These are phyloP conservation scores for Arrhopalites spinosus DNA, from an alignment of 2,888 invertebrate species.

Conservation along the genomic window DNA sequence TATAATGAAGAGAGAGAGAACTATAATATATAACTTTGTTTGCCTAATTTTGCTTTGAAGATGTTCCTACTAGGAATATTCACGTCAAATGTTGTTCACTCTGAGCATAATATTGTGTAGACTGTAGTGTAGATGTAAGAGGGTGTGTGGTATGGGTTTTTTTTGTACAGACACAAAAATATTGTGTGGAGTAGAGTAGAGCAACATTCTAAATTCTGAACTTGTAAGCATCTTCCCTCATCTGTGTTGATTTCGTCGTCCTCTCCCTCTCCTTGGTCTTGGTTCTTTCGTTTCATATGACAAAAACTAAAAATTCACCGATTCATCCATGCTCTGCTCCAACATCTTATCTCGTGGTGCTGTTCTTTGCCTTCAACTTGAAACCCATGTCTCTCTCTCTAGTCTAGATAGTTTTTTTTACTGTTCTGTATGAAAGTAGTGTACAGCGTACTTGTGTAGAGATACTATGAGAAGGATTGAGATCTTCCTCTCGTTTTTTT, in stretches of 20 bases:
- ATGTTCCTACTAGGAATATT: background rate
- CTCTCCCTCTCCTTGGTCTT: background rate
- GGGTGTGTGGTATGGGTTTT: background rate
- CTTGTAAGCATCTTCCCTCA: background rate
- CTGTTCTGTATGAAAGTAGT: too few species aligned
- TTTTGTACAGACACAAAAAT: background rate
- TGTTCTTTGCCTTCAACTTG: background rate
- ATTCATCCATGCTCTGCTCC: slow-evolving; percentile 27
- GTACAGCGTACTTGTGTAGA: too few species aligned
- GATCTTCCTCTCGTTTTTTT: too few species aligned
- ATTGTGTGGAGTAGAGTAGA: too few species aligned
- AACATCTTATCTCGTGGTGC: slow-evolving; percentile 22
- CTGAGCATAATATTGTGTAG: background rate
- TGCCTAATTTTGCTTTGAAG: background rate
- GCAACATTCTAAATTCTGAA: slow-evolving; percentile 2
- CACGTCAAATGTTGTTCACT: background rate
- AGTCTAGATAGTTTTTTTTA: too few species aligned
- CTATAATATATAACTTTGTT: background rate
- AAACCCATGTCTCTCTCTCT: background rate
- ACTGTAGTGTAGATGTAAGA: background rate
- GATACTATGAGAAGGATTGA: too few species aligned
- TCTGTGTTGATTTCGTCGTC: slow-evolving; percentile 1
- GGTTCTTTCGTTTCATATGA: background rate
- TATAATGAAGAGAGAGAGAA: too few species aligned
- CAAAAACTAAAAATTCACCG: slow-evolving; percentile 19